Base-by-base conservation (phyloP, 2,888 invertebrate genomes). In the Drosophila niveifrons region DNA sequence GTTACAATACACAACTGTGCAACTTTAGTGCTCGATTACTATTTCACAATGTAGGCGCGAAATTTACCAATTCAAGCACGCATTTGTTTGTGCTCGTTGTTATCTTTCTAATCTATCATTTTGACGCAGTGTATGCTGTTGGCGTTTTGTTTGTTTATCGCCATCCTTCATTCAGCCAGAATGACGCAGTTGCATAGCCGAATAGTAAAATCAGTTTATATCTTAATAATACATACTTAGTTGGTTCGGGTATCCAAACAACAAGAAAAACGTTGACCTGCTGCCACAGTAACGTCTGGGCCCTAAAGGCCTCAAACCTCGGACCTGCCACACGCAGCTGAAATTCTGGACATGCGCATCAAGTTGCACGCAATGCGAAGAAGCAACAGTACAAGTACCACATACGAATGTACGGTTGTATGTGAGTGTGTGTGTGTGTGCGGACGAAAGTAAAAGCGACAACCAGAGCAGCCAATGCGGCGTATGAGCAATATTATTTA, bases 401-500 rank as follows among this genome's bases (percentile, higher is more conserved):
- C 36, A 69, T 50, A 56, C 43, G 70, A 48, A 50, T 58, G 34
- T 51, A 31, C 57, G n/a, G 10, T 31, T 31, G 31, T 31, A 2
- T 31, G 9, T 31, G 31, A 9, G 31, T 9, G 9, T 34, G 11
- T 15, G 48, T 36, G 23, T 34, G 50, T 58, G 34, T 50, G 51
- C 36, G 55, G 39, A 50, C 62, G 71, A 75, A 78, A 68, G 67
- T 65, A 65, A 71, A 71, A 75, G 71, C 87, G 66, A 75, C 72
- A 78, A 15, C 13, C 39, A 41, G 51, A 34, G 51, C 63, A 68
- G 78, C 47, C 80, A 82, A 84, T 62, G 84, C 80, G 82, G 82
- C 83, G 83, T 86, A 83, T 83, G 75, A 70, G 87, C 72, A 78
- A 84, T 65, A 81, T 85, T 72, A 83, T 85, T 72, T 68, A 66